Conservation (phyloP, 2,113 vertebrate genomes). For the Zosterops hypoxanthus region DNA sequence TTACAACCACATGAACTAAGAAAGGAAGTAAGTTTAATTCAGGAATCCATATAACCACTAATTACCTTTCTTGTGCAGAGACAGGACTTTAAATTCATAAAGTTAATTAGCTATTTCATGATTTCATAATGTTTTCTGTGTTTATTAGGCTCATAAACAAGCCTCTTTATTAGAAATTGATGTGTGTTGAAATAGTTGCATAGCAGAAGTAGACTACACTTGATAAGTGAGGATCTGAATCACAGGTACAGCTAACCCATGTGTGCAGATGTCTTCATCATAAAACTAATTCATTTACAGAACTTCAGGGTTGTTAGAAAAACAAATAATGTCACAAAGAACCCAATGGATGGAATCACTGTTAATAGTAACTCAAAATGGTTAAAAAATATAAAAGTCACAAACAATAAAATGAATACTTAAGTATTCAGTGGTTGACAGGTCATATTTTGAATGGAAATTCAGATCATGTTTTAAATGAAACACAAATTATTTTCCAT, state of each 20-base stretch:
- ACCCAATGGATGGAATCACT: not conserved
- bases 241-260: not conserved
- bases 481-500: not conserved
- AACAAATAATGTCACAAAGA: not conserved
- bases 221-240: not conserved
- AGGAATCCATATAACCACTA: conserved; percentile 32
- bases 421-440: not conserved
- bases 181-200: not conserved
- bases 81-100: conserved; percentile 53
- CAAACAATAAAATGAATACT: not conserved
- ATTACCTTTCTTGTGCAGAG: conserved; percentile 54
- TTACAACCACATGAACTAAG: not conserved
- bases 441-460: not conserved
- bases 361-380: not conserved
- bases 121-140: conserved; percentile 42
- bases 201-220: not conserved
- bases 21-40: not conserved
- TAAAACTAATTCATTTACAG: not conserved
- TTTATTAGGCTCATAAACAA: conserved; percentile 54
- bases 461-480: not conserved
- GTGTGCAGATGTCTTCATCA: not conserved
- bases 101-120: conserved; percentile 59
- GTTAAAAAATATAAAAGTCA: not conserved
- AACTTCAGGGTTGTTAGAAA: not conserved
- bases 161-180: conserved; percentile 48